A percentile compares a stretch with the other conserved stretches of the same genome.
Evolutionary conservation across 1,140 invertebrate genomes (phyloP).

Genomic region (Phortica variegata): DNA sequence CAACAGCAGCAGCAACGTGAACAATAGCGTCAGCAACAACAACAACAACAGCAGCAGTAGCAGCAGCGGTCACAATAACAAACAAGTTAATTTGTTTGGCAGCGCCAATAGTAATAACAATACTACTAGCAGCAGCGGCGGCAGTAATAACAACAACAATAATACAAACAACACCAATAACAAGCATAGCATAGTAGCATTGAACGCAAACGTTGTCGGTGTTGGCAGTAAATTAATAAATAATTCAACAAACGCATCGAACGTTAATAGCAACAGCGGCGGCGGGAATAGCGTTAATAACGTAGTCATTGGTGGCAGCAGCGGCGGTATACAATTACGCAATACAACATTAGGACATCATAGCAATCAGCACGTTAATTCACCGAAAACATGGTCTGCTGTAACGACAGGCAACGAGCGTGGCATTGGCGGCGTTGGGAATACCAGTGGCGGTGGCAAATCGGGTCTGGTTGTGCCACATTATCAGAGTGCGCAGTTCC

Average conservation of each 20-base stretch:
- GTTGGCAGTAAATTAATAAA: constrained; percentile 38
- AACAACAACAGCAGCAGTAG: constrained; percentile 21
- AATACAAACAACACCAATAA: constrained; percentile 13
- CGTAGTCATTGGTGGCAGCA: not conserved
- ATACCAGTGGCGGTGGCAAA: constrained; percentile 15
- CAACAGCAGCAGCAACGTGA: constrained; percentile 20
- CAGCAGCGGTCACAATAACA: constrained; percentile 16
- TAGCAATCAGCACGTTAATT: constrained; percentile 31
- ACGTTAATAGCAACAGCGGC: constrained; percentile 4
- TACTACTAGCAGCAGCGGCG: constrained; percentile 8
- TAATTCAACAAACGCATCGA: constrained; percentile 28
- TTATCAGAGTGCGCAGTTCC: constrained; percentile 67
- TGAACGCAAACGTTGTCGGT: constrained; percentile 6
- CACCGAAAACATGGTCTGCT: constrained; percentile 55
- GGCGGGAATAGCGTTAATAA: not conserved
- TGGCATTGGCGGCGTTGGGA: constrained; percentile 18
- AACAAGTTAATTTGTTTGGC: not conserved
- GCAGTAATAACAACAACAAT: constrained; percentile 6
- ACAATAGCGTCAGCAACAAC: constrained; percentile 24
- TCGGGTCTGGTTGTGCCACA: constrained; percentile 44
- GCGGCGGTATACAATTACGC: not conserved
- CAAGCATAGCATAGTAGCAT: constrained; percentile 31
- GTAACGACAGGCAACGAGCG: constrained; percentile 54
- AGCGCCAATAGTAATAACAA: constrained; percentile 3
- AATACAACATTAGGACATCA: too few species aligned